Evolutionary conservation across 2,113 vertebrate species (phyloP), one percentile per base, ranked within the genome.

Genomic region (Protobothrops mucrosquamatus): DNA sequence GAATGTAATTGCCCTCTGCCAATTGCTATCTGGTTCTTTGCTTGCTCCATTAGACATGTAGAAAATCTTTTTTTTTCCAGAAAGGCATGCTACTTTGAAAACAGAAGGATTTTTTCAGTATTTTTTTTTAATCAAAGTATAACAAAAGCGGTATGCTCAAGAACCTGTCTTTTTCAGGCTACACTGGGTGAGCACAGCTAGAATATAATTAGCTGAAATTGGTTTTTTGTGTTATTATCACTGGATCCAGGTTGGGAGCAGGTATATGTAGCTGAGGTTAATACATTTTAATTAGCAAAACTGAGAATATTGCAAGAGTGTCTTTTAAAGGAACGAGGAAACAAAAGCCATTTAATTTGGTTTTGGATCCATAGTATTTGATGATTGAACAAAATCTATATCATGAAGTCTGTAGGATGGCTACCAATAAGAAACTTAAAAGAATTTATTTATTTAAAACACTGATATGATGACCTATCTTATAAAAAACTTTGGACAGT

Each of bases 1-100:
- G 48, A 39, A 57, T 51, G 0, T 3, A 2, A 43, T 18, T 15
- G 8, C 18, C 55, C 22, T n/a, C 14, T 69, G 0, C 0, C 5
- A 24, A 14, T 81, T 34, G 88, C 26, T 55, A 18, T 69, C 20
- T 54, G 57, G 86, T 88, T 69, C 57, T n/a, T 18, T 6, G 51
- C 51, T 87, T 39, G 69, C 51, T 51, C 15, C 43, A 29, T 26
- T 81, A 55, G 15, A 23, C 12, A 43, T 22, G 52, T 55, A 64
- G 15, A 54, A 4, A 56, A 51, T 2, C 0, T 0, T 3, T 86
- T 18, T 0, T 6, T 89, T 15, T 0, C 55, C 59, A 24, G 20
- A 0, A 0, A 56, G 18, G 54, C 69, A 61, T 0, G 0, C 0
- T 54, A n/a, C 14, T 87, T 56, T 88, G 57, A 91, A 51, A 69